Evolutionary conservation across 2,797 vertebrate genomes (phyloP), one percentile per base, ranked within the genome.

Genomic region (Gastrophryne carolinensis): DNA sequence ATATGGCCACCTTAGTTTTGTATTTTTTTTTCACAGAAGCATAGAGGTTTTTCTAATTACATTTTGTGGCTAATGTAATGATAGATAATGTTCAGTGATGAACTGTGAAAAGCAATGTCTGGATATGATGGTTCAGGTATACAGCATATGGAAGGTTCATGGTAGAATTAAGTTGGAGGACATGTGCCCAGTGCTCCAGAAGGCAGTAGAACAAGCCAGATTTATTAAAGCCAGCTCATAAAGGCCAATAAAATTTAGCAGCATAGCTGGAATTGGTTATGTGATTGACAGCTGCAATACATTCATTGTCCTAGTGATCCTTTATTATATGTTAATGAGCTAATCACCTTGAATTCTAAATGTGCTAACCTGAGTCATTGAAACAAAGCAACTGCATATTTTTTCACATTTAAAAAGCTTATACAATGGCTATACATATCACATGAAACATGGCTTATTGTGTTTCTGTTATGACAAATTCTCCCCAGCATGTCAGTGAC

Each of bases 61-160:
- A n/a, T n/a, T n/a, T n/a, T n/a, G n/a, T n/a, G n/a, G n/a, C n/a
- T n/a, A n/a, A n/a, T n/a, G n/a, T n/a, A n/a, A n/a, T n/a, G n/a
- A n/a, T n/a, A n/a, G n/a, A n/a, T n/a, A n/a, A n/a, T n/a, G n/a
- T n/a, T n/a, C n/a, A n/a, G n/a, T n/a, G n/a, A n/a, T n/a, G n/a
- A n/a, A n/a, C n/a, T n/a, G n/a, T n/a, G n/a, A n/a, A n/a, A n/a
- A n/a, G n/a, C n/a, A n/a, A n/a, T n/a, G n/a, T n/a, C n/a, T n/a
- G n/a, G n/a, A n/a, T n/a, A n/a, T 29, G 34, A 44, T 63, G 12
- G 35, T 32, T 49, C 10, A 61, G 52, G 57, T n/a, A n/a, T n/a
- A n/a, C n/a, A 44, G 44, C 71, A 73, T 64, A 73, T 64, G 71
- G 71, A 54, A 56, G 32, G 71, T 44, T 56, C 34, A 62, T 64